Conservation (phyloP, 2,888 invertebrate species). For the Ichneumoninae sp. region DNA sequence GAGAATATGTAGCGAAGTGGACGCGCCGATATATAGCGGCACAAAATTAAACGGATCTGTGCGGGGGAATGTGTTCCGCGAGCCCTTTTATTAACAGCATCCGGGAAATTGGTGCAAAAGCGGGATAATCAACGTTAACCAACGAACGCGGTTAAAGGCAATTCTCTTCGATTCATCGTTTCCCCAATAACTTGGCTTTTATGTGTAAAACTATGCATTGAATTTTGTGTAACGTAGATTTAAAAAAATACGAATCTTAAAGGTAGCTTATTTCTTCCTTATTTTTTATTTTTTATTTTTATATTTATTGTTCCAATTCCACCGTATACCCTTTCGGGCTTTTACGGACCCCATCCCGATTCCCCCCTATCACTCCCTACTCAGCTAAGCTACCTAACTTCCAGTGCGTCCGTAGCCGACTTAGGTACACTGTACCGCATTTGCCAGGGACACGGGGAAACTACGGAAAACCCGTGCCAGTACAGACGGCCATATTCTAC, state of each 20-base stretch:
- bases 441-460: no score
- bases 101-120: conserved; percentile 33
- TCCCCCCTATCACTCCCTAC: no score
- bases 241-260: background rate
- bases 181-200: background rate
- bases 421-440: no score
- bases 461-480: no score
- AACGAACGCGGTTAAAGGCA: background rate
- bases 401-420: no score
- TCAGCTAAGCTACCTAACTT: no score
- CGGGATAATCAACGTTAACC: conserved; percentile 46
- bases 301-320: no score
- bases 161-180: conserved; percentile 9
- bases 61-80: conserved; percentile 21
- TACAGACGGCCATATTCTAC: no score
- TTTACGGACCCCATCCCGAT: no score
- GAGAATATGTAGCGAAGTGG: conserved; percentile 28
- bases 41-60: conserved; percentile 17
- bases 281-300: background rate
- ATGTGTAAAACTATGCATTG: background rate
- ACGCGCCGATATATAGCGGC: conserved; percentile 16
- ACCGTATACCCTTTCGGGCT: no score
- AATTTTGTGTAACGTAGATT: background rate
- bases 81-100: conserved; percentile 30
- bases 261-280: background rate